A percentile compares a stretch with the other conserved stretches of the same genome.
These are phyloP conservation scores for Galeopsomyia nigrocyanea DNA, from an alignment of 2,888 invertebrate genomes.

Conservation along the genomic window DNA sequence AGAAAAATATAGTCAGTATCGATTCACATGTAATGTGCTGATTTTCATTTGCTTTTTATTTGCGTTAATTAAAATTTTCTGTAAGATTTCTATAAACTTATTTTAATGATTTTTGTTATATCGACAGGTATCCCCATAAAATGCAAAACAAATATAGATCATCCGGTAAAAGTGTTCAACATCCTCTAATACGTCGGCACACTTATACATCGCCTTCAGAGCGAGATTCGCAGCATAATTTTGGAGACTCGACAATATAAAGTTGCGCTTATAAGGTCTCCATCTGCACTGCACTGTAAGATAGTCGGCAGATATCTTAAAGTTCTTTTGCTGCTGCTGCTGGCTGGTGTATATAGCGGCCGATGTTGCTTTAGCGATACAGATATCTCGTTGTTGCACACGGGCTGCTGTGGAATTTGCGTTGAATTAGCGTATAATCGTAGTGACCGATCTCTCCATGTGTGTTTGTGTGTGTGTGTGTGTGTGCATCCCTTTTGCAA, in stretches of 20 bases:
- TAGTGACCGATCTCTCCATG: constrained; percentile 65
- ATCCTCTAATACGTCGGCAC: too few relatives aligned
- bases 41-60: too few relatives aligned
- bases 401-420: constrained; percentile 63
- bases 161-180: too few relatives aligned
- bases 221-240: constrained; percentile 3
- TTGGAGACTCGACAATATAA: not conserved
- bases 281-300: constrained; percentile 51
- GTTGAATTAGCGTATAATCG: constrained; percentile 70
- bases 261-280: constrained; percentile 7
- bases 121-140: too few relatives aligned
- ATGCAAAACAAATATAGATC: too few relatives aligned
- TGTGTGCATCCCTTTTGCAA: constrained; percentile 52
- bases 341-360: too few relatives aligned
- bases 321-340: too few relatives aligned
- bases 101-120: too few relatives aligned
- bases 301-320: constrained; percentile 58
- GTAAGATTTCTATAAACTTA: too few relatives aligned
- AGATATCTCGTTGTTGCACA: constrained; percentile 59
- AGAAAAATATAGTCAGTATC: too few relatives aligned
- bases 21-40: too few relatives aligned
- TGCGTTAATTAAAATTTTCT: too few relatives aligned
- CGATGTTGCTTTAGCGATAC: constrained; percentile 57
- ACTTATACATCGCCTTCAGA: not conserved
- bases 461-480: constrained; percentile 11